Conservation (phyloP, 2,797 vertebrate species). For the Ispidina lecontei region DNA sequence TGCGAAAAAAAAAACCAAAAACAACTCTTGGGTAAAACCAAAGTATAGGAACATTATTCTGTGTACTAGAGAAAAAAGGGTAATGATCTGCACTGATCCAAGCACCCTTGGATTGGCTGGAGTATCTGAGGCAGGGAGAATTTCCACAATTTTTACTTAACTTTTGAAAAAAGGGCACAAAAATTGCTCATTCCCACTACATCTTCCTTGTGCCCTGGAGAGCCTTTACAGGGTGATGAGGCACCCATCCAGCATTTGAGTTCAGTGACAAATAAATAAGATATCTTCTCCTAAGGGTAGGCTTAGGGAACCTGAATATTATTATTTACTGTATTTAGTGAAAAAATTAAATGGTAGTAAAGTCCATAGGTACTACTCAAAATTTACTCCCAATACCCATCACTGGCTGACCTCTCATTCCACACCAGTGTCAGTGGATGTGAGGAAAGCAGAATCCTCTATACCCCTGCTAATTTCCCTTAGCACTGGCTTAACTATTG, state of each 20-base stretch:
- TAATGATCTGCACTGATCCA: neutral
- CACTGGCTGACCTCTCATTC: neutral
- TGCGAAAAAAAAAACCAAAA: constrained; percentile 49
- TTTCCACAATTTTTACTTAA: neutral
- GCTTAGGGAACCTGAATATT: neutral
- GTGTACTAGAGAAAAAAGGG: neutral
- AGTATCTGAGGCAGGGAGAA: neutral
- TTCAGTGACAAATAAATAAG: neutral
- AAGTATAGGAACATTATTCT: neutral
- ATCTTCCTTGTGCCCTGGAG: neutral
- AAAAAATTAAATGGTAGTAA: neutral
- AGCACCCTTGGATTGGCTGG: neutral
- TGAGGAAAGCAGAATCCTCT: neutral
- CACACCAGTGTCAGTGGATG: neutral
- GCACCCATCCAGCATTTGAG: neutral
- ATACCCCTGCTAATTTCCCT: neutral
- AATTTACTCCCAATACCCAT: neutral
- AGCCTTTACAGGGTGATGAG: neutral
- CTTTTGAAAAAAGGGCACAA: neutral
- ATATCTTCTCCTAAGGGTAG: neutral
- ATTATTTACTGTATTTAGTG: neutral
- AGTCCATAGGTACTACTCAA: neutral
- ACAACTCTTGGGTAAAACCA: neutral
- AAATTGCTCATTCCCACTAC: neutral
- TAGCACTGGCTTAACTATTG: neutral